phyloP scores from a whole-genome alignment of 2,888 invertebrate genomes.

The Drosophila koepferae region DNA sequence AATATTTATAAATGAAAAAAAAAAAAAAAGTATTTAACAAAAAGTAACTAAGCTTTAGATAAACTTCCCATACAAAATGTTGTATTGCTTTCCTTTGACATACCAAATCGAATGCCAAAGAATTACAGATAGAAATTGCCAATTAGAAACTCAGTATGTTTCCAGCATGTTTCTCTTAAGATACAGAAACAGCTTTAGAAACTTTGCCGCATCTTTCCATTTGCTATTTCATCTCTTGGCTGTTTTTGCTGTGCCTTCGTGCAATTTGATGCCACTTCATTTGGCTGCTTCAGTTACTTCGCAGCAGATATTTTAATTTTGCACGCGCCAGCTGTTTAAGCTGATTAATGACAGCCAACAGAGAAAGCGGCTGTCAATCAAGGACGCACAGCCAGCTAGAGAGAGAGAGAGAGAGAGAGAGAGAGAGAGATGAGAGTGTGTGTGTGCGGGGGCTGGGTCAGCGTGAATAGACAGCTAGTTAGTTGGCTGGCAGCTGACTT shows the following conservation, averaged over 20 bases:
- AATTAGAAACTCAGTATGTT: neutral
- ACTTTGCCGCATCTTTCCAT: constrained; percentile 1
- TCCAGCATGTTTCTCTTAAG: neutral
- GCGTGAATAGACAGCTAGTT: constrained; percentile 61
- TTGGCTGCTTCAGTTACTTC: constrained; percentile 30
- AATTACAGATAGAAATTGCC: neutral
- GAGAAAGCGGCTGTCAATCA: constrained; percentile 66
- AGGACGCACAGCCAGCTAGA: constrained; percentile 23
- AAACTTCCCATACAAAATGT: too few species aligned
- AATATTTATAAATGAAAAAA: too few species aligned
- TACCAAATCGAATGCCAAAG: too few species aligned
- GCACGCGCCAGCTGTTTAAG: constrained; percentile 71
- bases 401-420: neutral
- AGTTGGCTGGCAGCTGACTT: constrained; percentile 53
- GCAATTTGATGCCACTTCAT: constrained; percentile 57
- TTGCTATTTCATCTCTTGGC: neutral
- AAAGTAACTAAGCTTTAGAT: too few species aligned
- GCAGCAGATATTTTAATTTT: constrained; percentile 66
- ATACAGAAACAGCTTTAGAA: neutral
- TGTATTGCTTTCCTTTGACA: too few species aligned
- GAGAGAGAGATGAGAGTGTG: neutral
- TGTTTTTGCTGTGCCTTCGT: constrained; percentile 2
- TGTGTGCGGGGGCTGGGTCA: neutral
- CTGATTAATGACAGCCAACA: constrained; percentile 69
- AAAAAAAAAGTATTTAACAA: too few species aligned